Conservation (phyloP, 1,140 invertebrate genomes). For the Caenorhabditis tropicalis region DNA sequence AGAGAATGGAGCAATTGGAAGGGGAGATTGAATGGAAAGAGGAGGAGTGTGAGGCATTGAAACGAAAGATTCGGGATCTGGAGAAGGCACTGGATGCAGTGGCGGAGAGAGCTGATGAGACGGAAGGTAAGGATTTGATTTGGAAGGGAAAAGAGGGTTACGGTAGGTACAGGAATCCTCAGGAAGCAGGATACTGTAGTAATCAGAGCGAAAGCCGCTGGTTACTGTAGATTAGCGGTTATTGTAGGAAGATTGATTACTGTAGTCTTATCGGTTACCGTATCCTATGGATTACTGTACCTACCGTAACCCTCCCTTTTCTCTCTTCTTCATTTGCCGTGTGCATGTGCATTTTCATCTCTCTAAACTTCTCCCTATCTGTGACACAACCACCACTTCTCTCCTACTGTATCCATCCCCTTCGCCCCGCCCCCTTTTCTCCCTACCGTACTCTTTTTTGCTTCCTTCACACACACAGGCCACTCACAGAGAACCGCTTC, state of each 20-base stretch:
- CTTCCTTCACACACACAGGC: too few species aligned
- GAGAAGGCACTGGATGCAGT: conserved; percentile 38
- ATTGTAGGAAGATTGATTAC: too few species aligned
- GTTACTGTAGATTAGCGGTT: too few species aligned
- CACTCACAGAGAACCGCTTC: neutral
- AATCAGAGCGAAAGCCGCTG: too few species aligned
- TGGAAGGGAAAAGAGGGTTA: neutral
- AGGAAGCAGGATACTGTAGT: neutral
- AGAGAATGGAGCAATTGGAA: conserved; percentile 41
- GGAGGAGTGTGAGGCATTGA: conserved; percentile 52
- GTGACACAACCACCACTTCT: too few species aligned
- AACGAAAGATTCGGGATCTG: conserved; percentile 38
- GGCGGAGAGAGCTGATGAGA: conserved; percentile 19
- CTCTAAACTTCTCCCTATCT: too few species aligned
- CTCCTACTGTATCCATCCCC: too few species aligned
- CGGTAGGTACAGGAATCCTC: neutral
- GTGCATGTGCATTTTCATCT: too few species aligned
- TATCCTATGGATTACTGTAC: too few species aligned
- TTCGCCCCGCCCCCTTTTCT: neutral
- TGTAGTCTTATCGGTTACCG: too few species aligned
- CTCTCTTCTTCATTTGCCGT: too few species aligned
- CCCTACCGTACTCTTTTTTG: neutral
- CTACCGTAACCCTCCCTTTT: too few species aligned
- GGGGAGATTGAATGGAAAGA: conserved; percentile 50
- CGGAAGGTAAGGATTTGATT: neutral